phyloP scores from a whole-genome alignment of 1,140 invertebrate species.

The Gryon sp. region DNA sequence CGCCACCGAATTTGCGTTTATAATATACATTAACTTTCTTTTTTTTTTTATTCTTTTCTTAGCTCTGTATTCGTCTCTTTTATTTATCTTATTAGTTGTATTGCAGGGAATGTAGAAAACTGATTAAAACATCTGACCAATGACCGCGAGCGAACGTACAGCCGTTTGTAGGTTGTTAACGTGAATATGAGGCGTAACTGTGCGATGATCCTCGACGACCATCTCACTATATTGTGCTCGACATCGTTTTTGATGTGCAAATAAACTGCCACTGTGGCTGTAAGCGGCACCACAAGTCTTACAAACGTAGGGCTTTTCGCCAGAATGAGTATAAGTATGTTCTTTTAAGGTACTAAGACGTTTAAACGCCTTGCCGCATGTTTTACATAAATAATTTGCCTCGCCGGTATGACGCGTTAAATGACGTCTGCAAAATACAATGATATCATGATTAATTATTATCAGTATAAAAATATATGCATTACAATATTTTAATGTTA shows the following conservation, averaged over 20 bases:
- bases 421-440: conserved; percentile 71
- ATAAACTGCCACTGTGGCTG: conserved; percentile 78
- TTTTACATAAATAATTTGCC: conserved; percentile 81
- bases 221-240: conserved; percentile 75
- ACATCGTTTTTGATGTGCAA: conserved; percentile 79
- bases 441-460: too few relatives aligned
- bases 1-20: too few relatives aligned
- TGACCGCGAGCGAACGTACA: conserved; percentile 75
- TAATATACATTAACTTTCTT: too few relatives aligned
- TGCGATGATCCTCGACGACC: conserved; percentile 72
- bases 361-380: conserved; percentile 84
- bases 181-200: conserved; percentile 72
- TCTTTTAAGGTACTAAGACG: conserved; percentile 81
- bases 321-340: conserved; percentile 81
- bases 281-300: conserved; percentile 81
- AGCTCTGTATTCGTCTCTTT: not conserved
- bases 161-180: conserved; percentile 76
- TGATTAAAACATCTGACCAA: conserved; percentile 75
- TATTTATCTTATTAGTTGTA: not conserved
- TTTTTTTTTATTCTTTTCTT: too few relatives aligned
- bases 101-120: conserved; percentile 16
- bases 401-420: conserved; percentile 82
- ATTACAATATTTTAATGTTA: too few relatives aligned
- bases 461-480: too few relatives aligned
- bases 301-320: conserved; percentile 81